Evolutionary conservation across 2,888 invertebrate species (phyloP).

Genomic region (Heliconius aoede): DNA sequence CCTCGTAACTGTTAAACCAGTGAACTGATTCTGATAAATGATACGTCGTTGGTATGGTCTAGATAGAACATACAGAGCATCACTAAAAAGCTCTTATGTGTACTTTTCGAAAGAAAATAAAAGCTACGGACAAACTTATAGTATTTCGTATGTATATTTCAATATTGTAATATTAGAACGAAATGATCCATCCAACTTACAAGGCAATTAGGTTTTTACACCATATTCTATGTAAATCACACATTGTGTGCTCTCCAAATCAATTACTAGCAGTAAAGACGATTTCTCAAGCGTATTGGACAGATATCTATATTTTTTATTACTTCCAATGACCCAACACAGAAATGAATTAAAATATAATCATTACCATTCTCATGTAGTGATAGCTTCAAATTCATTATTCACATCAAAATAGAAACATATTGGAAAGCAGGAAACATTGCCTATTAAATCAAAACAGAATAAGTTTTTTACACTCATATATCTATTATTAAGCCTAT

Average conservation of each 20-base stretch:
- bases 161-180: not conserved
- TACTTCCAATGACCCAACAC: too few relatives aligned
- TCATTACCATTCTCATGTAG: too few relatives aligned
- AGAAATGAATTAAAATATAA: too few relatives aligned
- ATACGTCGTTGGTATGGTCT: too few relatives aligned
- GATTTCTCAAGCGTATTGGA: not conserved
- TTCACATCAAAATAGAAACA: not conserved
- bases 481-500: not conserved
- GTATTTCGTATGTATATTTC: not conserved
- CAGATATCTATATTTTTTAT: not conserved
- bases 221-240: conserved; percentile 25
- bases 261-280: conserved; percentile 8
- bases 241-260: conserved; percentile 19
- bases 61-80: too few relatives aligned
- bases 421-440: not conserved
- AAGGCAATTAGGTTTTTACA: conserved; percentile 20
- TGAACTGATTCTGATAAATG: too few relatives aligned
- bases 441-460: not conserved
- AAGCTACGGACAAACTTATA: not conserved
- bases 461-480: not conserved
- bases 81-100: too few relatives aligned
- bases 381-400: too few relatives aligned
- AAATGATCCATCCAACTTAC: conserved; percentile 10
- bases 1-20: too few relatives aligned
- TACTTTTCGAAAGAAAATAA: not conserved